phyloP scores from a whole-genome alignment of 2,797 vertebrate species.

The Lithobates pipiens region DNA sequence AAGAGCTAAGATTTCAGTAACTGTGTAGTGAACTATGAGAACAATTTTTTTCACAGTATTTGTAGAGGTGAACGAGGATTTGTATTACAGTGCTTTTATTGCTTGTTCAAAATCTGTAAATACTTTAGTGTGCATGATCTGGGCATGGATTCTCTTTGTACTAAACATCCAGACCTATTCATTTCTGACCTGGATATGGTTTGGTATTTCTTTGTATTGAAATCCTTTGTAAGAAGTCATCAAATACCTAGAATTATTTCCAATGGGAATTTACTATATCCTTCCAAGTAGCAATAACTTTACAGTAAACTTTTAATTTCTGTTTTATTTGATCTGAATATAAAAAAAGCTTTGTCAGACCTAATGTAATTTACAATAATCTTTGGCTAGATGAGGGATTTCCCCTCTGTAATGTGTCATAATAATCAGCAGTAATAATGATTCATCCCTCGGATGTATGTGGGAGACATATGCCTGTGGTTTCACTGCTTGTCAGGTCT shows the following conservation, averaged over 20 bases:
- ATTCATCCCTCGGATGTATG: slow-evolving; percentile 38
- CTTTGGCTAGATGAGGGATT: background rate
- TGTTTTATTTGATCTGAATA: slow-evolving; percentile 15
- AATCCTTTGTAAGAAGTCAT: no score
- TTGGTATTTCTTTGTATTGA: no score
- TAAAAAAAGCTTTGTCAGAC: background rate
- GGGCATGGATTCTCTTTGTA: no score
- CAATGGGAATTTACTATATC: background rate
- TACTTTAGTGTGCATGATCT: no score
- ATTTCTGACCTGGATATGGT: no score
- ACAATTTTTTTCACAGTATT: no score
- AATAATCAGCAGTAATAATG: slow-evolving; percentile 28
- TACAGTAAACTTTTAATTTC: slow-evolving; percentile 8
- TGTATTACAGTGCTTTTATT: no score
- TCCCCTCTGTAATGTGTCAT: slow-evolving; percentile 33
- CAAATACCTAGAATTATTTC: background rate
- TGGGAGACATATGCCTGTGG: slow-evolving; percentile 7
- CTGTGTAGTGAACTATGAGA: no score
- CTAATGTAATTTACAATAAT: slow-evolving; percentile 27
- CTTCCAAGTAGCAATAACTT: background rate
- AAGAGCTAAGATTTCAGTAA: no score
- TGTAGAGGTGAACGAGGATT: no score
- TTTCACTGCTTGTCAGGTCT: slow-evolving; percentile 25
- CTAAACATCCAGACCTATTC: no score
- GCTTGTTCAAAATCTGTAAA: no score